Evolutionary conservation across 2,113 vertebrate species (phyloP).

Genomic region (Progne subis): DNA sequence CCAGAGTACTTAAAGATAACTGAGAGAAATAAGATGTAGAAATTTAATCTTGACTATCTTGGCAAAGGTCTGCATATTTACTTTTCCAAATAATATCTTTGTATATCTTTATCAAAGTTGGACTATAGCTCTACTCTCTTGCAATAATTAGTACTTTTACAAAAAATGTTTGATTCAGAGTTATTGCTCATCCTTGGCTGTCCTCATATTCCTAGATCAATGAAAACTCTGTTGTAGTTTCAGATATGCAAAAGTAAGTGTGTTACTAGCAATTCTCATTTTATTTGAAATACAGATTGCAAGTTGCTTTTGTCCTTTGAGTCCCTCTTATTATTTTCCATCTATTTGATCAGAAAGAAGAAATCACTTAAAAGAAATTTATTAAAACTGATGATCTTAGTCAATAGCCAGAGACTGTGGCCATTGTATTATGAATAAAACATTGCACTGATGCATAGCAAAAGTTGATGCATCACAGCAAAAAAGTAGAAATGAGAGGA

Average conservation of each 20-base stretch:
- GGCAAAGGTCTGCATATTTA: background rate
- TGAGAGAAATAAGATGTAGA: background rate
- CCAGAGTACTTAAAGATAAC: background rate
- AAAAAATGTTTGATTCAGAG: background rate
- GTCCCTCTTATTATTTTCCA: background rate
- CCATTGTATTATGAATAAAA: background rate
- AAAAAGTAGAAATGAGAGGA: background rate
- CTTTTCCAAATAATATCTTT: background rate
- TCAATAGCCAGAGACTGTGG: background rate
- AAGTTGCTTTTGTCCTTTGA: background rate
- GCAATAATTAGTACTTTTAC: background rate
- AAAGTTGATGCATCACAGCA: background rate
- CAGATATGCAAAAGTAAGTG: background rate
- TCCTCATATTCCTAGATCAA: background rate
- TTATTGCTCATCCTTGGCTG: background rate
- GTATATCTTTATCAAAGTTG: background rate
- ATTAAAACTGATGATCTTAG: background rate
- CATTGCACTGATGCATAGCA: background rate
- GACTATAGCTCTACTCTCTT: background rate
- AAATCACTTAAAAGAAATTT: background rate
- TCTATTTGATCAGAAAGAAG: background rate
- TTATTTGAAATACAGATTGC: background rate
- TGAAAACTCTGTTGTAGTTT: background rate
- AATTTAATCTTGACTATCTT: background rate
- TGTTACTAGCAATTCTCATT: background rate